phyloP scores from a whole-genome alignment of 1,140 invertebrate species.

The Zaprionus vittiger region DNA sequence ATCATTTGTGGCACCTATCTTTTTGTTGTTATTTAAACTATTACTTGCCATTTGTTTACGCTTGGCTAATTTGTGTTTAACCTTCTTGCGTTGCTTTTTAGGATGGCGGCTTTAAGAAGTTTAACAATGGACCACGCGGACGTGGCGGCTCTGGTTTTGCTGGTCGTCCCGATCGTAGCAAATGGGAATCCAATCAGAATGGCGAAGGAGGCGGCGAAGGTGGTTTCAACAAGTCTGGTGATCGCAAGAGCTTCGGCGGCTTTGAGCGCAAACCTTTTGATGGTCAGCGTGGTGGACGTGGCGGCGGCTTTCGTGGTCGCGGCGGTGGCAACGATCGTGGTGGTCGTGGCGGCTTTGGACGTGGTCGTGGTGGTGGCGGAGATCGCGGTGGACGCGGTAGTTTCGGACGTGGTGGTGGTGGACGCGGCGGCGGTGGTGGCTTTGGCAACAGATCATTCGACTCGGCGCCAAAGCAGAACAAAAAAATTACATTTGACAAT shows the following conservation, averaged over 20 bases:
- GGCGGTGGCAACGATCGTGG: conserved; percentile 79
- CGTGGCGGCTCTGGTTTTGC: conserved; percentile 79
- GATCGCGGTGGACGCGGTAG: conserved; percentile 80
- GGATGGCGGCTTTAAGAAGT: conserved; percentile 68
- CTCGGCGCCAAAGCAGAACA: conserved; percentile 87
- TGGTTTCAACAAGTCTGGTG: conserved; percentile 77
- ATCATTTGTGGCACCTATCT: conserved; percentile 68
- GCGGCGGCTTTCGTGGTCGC: conserved; percentile 81
- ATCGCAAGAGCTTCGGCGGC: conserved; percentile 84
- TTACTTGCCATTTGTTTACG: conserved; percentile 56
- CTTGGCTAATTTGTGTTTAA: conserved; percentile 82
- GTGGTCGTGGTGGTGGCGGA: conserved; percentile 71
- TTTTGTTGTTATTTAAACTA: conserved; percentile 9
- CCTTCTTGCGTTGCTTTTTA: conserved; percentile 60
- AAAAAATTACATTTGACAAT: conserved; percentile 94
- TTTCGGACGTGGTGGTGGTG: conserved; percentile 71
- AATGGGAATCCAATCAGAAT: conserved; percentile 68
- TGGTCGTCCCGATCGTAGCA: conserved; percentile 71
- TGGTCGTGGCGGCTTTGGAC: conserved; percentile 76
- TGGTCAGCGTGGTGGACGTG: conserved; percentile 82
- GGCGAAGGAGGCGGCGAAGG: conserved; percentile 81
- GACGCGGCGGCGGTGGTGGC: conserved; percentile 75
- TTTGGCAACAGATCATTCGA: conserved; percentile 84
- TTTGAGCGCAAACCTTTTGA: conserved; percentile 84
- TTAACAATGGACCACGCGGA: conserved; percentile 69